Evolutionary conservation across 2,113 vertebrate species (phyloP), one percentile per base, ranked within the genome.

Genomic region (Misgurnus anguillicaudatus): DNA sequence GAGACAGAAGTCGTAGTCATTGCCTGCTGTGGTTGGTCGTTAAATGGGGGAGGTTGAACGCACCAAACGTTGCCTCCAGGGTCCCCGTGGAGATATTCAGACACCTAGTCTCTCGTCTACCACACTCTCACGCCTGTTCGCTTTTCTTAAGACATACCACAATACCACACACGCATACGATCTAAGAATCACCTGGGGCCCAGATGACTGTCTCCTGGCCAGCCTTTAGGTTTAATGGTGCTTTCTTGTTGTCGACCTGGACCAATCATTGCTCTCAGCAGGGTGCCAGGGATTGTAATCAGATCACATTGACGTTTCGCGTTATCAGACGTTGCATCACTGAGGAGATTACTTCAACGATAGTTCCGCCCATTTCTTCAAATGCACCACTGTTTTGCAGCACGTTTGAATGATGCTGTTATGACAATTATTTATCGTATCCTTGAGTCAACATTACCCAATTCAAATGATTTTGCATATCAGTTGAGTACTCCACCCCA

Each of bases 181-280:
- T 63, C 36, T 24, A 55, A 76, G 57, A 41, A 77, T 70, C 75
- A 75, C 80, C 66, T 48, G 61, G 57, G 51, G 82, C 66, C 60
- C 77, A 79, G 78, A 83, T 76, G 24, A 77, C 58, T 65, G 82
- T 83, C 82, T 80, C 72, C 74, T 24, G 65, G 70, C 45, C 58
- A 68, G 67, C 38, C 58, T 63, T 41, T 63, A 47, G 77, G 45
- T 67, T 67, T 79, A 64, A 82, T 79, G 64, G 76, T 45, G 47
- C 67, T 63, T 66, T 73, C 55, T 79, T 55, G 60, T 47, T 63
- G 66, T 79, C 68, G 55, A 66, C 68, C 64, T 78, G 53, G 36
- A 55, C 45, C 68, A 72, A 73, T 73, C 70, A 73, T 55, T 42
- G 70, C 70, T 73, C 70, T 19, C 68, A 72, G 78, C 78, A 42